These are phyloP conservation scores for Heliopora coerulea DNA, from an alignment of 92 coral and sea anemone genomes.

Conservation along the genomic window DNA sequence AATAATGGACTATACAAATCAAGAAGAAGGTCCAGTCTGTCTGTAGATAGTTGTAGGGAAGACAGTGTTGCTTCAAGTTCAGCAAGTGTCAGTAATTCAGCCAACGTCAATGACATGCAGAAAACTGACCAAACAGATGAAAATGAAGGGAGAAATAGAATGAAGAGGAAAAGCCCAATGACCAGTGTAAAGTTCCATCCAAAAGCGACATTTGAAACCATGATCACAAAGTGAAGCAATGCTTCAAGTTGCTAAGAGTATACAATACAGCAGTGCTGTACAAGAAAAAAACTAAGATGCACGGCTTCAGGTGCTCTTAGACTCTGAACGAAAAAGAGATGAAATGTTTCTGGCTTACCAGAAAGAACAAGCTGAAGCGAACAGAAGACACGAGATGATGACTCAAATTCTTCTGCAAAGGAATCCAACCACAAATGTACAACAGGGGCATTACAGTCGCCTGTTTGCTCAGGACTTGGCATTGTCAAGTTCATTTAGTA, in stretches of 20 bases:
- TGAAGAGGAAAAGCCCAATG: conserved; percentile 32
- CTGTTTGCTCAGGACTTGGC: too few species aligned
- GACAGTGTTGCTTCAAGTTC: too few species aligned
- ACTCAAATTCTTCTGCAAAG: conserved; percentile 43
- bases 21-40: too few species aligned
- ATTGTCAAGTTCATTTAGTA: too few species aligned
- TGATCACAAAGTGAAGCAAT: conserved; percentile 53
- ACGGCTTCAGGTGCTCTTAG: conserved; percentile 38
- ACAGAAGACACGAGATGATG: conserved; percentile 45
- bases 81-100: too few species aligned
- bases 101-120: neutral
- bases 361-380: conserved; percentile 48
- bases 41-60: too few species aligned
- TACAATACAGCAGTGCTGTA: conserved; percentile 29
- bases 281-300: conserved; percentile 49
- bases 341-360: conserved; percentile 45
- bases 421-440: too few species aligned
- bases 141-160: too few species aligned
- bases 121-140: too few species aligned
- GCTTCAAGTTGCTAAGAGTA: conserved; percentile 50
- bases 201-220: conserved; percentile 12
- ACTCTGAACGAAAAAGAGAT: conserved; percentile 50
- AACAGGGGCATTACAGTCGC: too few species aligned
- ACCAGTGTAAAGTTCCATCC: conserved; percentile 44
- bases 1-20: too few species aligned